phyloP scores from a whole-genome alignment of 2,113 vertebrate species.

The Suricata suricatta region DNA sequence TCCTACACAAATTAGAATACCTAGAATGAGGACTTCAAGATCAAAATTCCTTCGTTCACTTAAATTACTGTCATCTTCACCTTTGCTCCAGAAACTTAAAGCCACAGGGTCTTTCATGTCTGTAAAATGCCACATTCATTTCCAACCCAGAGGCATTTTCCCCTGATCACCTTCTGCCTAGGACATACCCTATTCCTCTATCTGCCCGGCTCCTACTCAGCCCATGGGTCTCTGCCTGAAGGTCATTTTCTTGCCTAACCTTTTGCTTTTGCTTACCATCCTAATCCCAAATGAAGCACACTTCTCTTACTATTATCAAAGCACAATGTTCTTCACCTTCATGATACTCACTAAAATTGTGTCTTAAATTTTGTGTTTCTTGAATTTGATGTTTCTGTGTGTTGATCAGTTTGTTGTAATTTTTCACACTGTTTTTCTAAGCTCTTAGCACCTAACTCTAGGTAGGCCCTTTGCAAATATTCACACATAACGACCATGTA shows the following conservation, averaged over 20 bases:
- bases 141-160: not conserved
- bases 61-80: not conserved
- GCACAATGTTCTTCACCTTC: not conserved
- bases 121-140: not conserved
- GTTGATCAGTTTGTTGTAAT: not conserved
- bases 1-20: not conserved
- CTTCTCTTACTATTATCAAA: not conserved
- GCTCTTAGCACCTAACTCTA: not conserved
- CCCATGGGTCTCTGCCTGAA: not conserved
- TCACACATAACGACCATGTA: not conserved
- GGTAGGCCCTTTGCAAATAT: not conserved
- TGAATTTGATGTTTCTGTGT: not conserved
- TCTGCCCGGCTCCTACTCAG: not conserved
- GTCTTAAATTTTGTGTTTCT: not conserved
- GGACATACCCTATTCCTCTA: not conserved
- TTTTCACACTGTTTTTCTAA: not conserved
- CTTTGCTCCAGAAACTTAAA: not conserved
- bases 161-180: not conserved
- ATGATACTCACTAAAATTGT: not conserved
- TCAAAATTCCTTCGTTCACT: not conserved
- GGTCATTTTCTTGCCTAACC: not conserved
- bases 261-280: not conserved
- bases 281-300: not conserved
- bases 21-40: not conserved
- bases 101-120: not conserved